Conservation (phyloP, 1,140 invertebrate species). For the Helicoverpa zea region DNA sequence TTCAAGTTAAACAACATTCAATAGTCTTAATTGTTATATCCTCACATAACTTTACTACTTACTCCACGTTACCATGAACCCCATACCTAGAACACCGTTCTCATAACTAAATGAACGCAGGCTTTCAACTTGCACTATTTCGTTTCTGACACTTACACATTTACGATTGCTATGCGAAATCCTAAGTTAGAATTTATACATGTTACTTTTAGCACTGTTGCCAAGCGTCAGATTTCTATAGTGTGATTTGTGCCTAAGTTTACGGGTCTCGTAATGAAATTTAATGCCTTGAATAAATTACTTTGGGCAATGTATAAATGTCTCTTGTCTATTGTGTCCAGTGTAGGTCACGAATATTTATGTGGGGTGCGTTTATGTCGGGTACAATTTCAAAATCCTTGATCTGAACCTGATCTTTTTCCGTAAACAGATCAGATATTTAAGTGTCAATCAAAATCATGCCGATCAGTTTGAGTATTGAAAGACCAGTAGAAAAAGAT, state of each 20-base stretch:
- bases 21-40: not conserved
- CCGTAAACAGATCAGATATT: no score
- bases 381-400: not conserved
- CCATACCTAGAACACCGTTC: not conserved
- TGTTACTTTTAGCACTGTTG: conserved; percentile 22
- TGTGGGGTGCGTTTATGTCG: conserved; percentile 2
- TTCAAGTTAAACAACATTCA: not conserved
- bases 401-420: not conserved
- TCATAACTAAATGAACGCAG: not conserved
- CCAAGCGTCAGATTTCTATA: conserved; percentile 40
- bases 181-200: conserved; percentile 19
- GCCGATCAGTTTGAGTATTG: no score
- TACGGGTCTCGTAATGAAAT: conserved; percentile 21
- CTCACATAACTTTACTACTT: not conserved
- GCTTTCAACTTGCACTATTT: conserved; percentile 21
- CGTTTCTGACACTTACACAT: conserved; percentile 24
- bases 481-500: no score
- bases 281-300: conserved; percentile 27
- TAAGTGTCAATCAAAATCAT: no score
- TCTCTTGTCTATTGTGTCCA: conserved; percentile 3
- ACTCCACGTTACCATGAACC: not conserved
- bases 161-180: conserved; percentile 23
- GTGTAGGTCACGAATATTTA: conserved; percentile 6
- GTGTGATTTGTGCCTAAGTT: conserved; percentile 33
- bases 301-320: conserved; percentile 7